Evolutionary conservation across 1,140 invertebrate genomes (phyloP).

Genomic region (Tyrophagus putrescentiae): DNA sequence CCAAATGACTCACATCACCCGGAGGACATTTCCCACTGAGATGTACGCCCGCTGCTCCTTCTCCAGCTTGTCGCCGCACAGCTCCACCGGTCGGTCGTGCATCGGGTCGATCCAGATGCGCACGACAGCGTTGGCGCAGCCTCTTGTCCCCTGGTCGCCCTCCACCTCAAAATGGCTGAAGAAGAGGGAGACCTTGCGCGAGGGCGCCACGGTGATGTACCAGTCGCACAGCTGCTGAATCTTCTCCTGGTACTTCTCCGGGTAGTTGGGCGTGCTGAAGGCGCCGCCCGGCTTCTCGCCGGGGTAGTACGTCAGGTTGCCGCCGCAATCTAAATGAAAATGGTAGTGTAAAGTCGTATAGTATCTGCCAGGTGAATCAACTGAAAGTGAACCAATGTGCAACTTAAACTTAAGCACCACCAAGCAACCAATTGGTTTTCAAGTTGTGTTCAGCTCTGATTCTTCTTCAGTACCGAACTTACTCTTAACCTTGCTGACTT

Average conservation of each 20-base stretch:
- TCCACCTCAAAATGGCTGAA: slow-evolving; percentile 75
- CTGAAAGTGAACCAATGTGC: no score
- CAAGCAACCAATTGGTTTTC: no score
- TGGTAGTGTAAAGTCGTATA: no score
- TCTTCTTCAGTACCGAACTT: no score
- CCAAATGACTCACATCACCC: slow-evolving; percentile 5
- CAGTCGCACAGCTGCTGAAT: slow-evolving; percentile 58
- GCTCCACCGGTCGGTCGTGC: slow-evolving; percentile 54
- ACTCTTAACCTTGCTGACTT: neutral
- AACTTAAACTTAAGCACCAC: no score
- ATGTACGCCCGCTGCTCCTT: slow-evolving; percentile 57
- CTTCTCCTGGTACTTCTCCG: slow-evolving; percentile 63
- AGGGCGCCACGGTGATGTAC: slow-evolving; percentile 66
- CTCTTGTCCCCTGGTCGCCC: slow-evolving; percentile 54
- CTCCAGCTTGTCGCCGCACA: slow-evolving; percentile 65
- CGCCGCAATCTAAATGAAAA: slow-evolving; percentile 78
- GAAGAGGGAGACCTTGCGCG: slow-evolving; percentile 64
- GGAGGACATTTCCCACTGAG: slow-evolving; percentile 52
- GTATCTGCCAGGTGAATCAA: no score
- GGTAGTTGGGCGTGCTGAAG: slow-evolving; percentile 64
- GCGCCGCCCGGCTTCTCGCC: slow-evolving; percentile 65
- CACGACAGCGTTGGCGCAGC: slow-evolving; percentile 73
- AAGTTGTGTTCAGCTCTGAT: no score
- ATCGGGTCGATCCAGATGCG: slow-evolving; percentile 60
- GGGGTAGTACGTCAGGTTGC: slow-evolving; percentile 58